Evolutionary conservation across 2,113 vertebrate genomes (phyloP), one percentile per base, ranked within the genome.

Genomic region (Lethenteron reissneri): DNA sequence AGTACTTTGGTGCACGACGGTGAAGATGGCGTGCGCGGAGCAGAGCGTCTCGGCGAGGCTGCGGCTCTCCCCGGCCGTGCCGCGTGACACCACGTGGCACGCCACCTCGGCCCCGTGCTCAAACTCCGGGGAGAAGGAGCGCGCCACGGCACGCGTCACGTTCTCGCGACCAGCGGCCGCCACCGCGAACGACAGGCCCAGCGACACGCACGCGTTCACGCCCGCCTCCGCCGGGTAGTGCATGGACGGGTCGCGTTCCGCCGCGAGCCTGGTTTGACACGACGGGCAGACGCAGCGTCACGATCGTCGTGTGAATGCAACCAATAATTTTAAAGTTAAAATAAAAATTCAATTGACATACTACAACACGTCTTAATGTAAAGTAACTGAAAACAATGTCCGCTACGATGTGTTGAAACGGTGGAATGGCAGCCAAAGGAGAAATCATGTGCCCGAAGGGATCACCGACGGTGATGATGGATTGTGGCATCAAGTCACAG

Each of bases 121-220:
- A 2, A 94, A 97, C 71, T 90, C 84, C 0, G 94, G 94, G 77
- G 85, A 94, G 81, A 96, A 99, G 7, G 83, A 81, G 70, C 77
- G 77, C 73, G 85, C 82, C 56, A 83, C 85, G 1, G 84, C 72
- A 0, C 58, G 84, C 0, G 90, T 92, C n/a, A 68, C 25, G 74
- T 59, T 75, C 71, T 79, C 80, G 11, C 62, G 72, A 75, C 85
- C 85, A 2, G 74, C 77, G 70, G 79, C 83, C 0, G 87, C 83
- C 21, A 90, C 77, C 41, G 25, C 25, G 78, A 94, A 88, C 76
- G 90, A 84, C 56, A 85, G 80, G 64, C 86, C 83, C 70, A 81
- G 75, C 0, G 82, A 83, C 70, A 95, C 79, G 2, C 83, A 95
- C 0, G 83, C 56, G 15, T 92, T 95, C 69, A 96, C 83, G 3